phyloP scores from a whole-genome alignment of 2,888 invertebrate genomes.

The Aethes cnicana region DNA sequence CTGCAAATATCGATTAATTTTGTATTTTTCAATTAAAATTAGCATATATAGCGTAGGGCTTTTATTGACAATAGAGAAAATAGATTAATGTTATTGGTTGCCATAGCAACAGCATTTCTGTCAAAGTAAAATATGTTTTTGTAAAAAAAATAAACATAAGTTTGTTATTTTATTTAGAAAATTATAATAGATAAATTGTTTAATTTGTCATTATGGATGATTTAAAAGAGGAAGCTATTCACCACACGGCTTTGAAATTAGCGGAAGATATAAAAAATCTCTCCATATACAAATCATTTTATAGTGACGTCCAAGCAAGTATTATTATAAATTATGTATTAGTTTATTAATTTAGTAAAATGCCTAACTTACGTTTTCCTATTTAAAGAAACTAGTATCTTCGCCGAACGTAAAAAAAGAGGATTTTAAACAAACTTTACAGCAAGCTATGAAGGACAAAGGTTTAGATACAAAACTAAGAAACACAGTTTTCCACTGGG shows the following conservation, averaged over 20 bases:
- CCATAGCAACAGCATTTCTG: constrained; percentile 54
- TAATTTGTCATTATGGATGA: constrained; percentile 69
- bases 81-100: constrained; percentile 47
- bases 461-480: constrained; percentile 91
- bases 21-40: no score
- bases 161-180: constrained; percentile 58
- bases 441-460: constrained; percentile 88
- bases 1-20: no score
- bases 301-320: constrained; percentile 89
- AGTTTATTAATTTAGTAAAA: constrained; percentile 1
- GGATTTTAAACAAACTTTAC: constrained; percentile 89
- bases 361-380: constrained; percentile 35
- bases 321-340: constrained; percentile 9
- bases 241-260: constrained; percentile 89
- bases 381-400: constrained; percentile 87
- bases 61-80: constrained; percentile 13
- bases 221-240: constrained; percentile 84
- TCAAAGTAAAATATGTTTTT: constrained; percentile 56
- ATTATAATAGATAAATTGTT: constrained; percentile 48
- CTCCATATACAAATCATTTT: constrained; percentile 88
- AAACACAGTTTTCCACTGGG: constrained; percentile 92
- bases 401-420: constrained; percentile 88
- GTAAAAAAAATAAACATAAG: constrained; percentile 66
- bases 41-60: no score
- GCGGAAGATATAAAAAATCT: constrained; percentile 90